Conservation (phyloP, 2,113 vertebrate genomes). For the Ciconia stormi region DNA sequence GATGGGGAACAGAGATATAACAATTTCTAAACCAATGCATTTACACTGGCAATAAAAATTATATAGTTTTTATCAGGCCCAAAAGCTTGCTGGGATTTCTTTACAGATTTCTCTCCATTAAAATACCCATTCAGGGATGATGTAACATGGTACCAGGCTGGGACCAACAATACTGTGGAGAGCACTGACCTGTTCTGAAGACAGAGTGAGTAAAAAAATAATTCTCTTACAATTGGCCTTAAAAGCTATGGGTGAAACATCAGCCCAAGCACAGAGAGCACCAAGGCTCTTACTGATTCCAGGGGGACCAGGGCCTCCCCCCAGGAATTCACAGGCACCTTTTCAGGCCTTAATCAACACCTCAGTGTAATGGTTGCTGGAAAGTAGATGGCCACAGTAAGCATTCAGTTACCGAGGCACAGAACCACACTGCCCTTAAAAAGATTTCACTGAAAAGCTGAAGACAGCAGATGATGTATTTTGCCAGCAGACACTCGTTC, state of each 20-base stretch:
- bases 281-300: neutral
- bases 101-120: neutral
- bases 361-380: neutral
- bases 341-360: neutral
- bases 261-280: neutral
- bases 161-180: neutral
- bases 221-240: neutral
- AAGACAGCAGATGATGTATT: neutral
- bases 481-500: neutral
- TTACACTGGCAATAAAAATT: neutral
- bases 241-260: neutral
- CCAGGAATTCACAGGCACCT: neutral
- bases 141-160: neutral
- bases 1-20: neutral
- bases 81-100: neutral
- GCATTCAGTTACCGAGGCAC: neutral
- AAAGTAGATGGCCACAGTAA: neutral
- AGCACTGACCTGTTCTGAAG: neutral
- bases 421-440: neutral
- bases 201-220: neutral
- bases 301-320: neutral
- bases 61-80: neutral
- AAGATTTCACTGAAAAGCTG: neutral
- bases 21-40: neutral
- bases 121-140: neutral